A percentile compares a stretch with the other conserved stretches of the same genome.
phyloP scores from a whole-genome alignment of 2,797 vertebrate species.

The Fundulus diaphanus region DNA sequence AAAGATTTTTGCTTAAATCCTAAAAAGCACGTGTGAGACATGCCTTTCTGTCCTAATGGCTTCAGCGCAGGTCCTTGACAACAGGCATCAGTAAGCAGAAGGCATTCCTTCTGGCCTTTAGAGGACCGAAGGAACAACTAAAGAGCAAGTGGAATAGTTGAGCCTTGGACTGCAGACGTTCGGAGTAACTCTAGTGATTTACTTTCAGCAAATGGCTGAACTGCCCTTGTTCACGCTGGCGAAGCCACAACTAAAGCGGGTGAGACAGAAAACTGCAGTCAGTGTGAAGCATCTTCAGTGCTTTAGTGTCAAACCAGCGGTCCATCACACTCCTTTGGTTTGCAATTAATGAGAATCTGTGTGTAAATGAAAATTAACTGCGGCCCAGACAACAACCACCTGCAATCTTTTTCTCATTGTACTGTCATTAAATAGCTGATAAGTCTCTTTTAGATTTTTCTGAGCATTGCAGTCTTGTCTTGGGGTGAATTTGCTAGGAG shows the following conservation, averaged over 20 bases:
- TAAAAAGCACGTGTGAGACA: neutral
- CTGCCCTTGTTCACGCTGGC: neutral
- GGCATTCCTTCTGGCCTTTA: neutral
- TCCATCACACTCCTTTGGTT: neutral
- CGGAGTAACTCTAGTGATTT: neutral
- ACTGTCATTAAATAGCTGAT: neutral
- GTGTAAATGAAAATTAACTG: neutral
- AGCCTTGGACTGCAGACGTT: neutral
- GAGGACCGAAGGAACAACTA: neutral
- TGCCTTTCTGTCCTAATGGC: neutral
- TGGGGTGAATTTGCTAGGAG: neutral
- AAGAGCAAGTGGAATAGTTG: neutral
- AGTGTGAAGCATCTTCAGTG: neutral
- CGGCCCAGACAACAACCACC: neutral
- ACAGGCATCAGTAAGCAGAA: neutral
- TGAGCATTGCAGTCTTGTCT: neutral
- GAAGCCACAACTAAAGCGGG: neutral
- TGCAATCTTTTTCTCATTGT: neutral
- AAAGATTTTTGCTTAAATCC: neutral
- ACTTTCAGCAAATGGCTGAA: neutral
- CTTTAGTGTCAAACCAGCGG: neutral
- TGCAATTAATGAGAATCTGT: constrained; percentile 1
- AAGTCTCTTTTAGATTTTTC: too few species aligned
- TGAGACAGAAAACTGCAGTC: neutral
- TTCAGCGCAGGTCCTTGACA: neutral